Evolutionary conservation across 2,797 vertebrate genomes (phyloP), one percentile per base, ranked within the genome.

Genomic region (Podarcis lilfordi): DNA sequence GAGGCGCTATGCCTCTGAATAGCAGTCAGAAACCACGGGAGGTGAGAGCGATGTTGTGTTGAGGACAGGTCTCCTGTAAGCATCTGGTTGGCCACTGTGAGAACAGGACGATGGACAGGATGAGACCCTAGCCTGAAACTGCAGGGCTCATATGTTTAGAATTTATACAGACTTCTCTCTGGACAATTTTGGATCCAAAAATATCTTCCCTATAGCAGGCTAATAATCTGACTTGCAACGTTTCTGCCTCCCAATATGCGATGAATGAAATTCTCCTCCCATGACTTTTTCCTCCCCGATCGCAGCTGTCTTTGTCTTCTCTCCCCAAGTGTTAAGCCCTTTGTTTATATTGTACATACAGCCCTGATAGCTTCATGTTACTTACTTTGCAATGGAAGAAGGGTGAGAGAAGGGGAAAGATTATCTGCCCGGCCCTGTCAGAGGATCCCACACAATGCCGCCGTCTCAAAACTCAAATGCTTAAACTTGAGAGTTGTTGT

Each of bases 381-480:
- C 35, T 68, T 76, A 15, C 35, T 32, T 21, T 72, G 72, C 40
- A 25, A 23, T 37, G 81, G 74, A 83, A 89, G 68, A 10, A 71
- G 25, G 2, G 85, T 61, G 69, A 77, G 50, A 79, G 69, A 90
- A 55, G 81, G 68, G 21, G 32, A 85, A 50, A 59, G 77, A 87
- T 91, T 87, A 45, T 1, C 81, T 74, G 8, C 5, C 81, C 76
- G 71, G 83, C 35, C 50, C 9, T 71, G 27, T 71, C 29, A 21
- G 55, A 77, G 82, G 91, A 85, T 93, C 91, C 88, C 13, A 2
- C 78, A 86, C 88, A 91, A 92, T 55, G 45, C 0, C 8, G 21
- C 1, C 13, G 10, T 75, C 37, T 74, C 2, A 0, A 79, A 75
- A 72, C 85, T 85, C 87, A 82, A 88, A 0, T 0, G 61, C 76